Evolutionary conservation across 2,888 invertebrate genomes (phyloP).

Genomic region (Perdita meconis): DNA sequence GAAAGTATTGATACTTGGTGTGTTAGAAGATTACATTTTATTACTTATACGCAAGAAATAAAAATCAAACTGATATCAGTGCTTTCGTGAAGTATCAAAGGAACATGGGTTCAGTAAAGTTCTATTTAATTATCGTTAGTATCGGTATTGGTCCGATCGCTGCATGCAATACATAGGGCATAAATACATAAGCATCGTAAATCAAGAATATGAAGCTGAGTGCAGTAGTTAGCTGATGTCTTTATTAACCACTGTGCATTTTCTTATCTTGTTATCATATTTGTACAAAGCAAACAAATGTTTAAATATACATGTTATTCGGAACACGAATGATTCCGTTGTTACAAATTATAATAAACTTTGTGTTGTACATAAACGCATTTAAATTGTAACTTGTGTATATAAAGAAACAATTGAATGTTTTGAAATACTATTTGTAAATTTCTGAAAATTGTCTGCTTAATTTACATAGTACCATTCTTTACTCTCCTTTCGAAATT

Average conservation of each 20-base stretch:
- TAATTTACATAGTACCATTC: conserved; percentile 57
- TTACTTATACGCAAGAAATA: no score
- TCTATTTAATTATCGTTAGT: no score
- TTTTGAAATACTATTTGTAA: conserved; percentile 57
- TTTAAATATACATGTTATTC: conserved; percentile 61
- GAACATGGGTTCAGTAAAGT: no score
- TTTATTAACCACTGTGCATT: conserved; percentile 71
- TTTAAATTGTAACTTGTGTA: conserved; percentile 61
- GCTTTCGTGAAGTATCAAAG: no score
- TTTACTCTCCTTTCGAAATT: conserved; percentile 50
- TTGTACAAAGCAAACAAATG: conserved; percentile 70
- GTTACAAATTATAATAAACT: conserved; percentile 67
- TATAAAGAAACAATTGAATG: conserved; percentile 55
- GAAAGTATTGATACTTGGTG: no score
- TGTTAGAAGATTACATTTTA: no score
- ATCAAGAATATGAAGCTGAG: conserved; percentile 56
- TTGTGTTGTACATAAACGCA: conserved; percentile 62
- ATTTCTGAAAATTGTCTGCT: conserved; percentile 53
- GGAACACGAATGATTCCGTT: conserved; percentile 62
- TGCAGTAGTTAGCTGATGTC: conserved; percentile 63
- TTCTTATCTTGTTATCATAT: conserved; percentile 59
- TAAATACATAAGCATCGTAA: conserved; percentile 33
- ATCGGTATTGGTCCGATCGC: no score
- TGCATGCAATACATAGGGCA: conserved; percentile 23
- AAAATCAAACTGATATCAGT: no score